Percentiles rank a stretch among this genome's conserved stretches.
Conservation (phyloP, 1,140 invertebrate species). For the Plectus sambesii region DNA sequence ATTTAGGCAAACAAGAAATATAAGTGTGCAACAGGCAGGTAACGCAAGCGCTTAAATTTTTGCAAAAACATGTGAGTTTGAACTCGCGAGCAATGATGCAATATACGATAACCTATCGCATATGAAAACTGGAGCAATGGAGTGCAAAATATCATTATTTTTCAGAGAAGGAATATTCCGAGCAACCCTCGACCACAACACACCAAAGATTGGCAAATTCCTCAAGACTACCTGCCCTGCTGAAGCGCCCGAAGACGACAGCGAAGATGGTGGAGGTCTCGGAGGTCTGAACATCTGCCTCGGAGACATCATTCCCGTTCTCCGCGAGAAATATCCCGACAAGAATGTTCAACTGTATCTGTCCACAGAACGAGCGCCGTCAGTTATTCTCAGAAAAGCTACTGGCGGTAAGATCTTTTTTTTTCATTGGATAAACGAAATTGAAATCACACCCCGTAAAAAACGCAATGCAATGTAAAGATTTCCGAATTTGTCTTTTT, state of each 20-base stretch:
- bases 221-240: constrained; percentile 42
- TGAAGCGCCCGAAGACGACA: constrained; percentile 40
- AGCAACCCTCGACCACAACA: constrained; percentile 41
- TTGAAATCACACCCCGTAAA: too few species aligned
- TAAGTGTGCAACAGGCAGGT: too few species aligned
- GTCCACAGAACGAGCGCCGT: constrained; percentile 36
- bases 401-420: constrained; percentile 28
- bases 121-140: too few species aligned
- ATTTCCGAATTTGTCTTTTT: background rate
- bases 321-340: constrained; percentile 42
- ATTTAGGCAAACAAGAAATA: too few species aligned
- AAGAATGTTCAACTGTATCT: constrained; percentile 35
- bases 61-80: too few species aligned
- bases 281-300: constrained; percentile 42
- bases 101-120: too few species aligned
- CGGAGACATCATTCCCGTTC: constrained; percentile 42
- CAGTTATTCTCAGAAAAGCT: constrained; percentile 25
- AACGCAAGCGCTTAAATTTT: too few species aligned
- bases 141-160: too few species aligned
- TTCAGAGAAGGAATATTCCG: constrained; percentile 37
- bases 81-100: too few species aligned
- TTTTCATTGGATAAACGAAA: background rate
- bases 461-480: too few species aligned
- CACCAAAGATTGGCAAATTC: constrained; percentile 41
- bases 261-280: constrained; percentile 17